These are phyloP conservation scores for Battus philenor DNA, from an alignment of 1,140 invertebrate species.

Conservation along the genomic window DNA sequence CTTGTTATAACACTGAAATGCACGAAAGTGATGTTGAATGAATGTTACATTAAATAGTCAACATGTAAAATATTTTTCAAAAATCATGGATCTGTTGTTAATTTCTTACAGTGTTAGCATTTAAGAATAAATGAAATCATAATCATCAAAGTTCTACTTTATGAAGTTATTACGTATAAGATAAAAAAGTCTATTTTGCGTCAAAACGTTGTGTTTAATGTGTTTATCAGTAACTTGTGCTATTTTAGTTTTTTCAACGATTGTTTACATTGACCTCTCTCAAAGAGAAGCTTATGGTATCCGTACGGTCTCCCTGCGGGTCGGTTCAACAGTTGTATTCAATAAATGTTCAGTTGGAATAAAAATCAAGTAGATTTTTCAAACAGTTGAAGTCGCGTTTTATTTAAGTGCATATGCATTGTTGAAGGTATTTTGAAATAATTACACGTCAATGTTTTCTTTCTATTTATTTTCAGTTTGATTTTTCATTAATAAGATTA, in stretches of 20 bases:
- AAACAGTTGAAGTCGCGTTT: constrained; percentile 14
- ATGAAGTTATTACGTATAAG: no score
- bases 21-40: no score
- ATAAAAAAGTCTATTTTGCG: no score
- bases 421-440: constrained; percentile 24
- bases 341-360: constrained; percentile 17
- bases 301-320: constrained; percentile 5
- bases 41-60: no score
- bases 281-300: constrained; percentile 17
- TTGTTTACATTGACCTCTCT: background rate
- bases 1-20: background rate
- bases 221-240: background rate
- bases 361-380: constrained; percentile 26
- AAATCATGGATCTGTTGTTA: background rate
- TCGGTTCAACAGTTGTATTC: constrained; percentile 6
- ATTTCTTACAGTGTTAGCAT: background rate
- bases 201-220: no score
- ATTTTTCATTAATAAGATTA: constrained; percentile 75
- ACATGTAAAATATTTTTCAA: no score
- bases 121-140: constrained; percentile 1
- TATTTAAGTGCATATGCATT: constrained; percentile 1
- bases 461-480: constrained; percentile 73
- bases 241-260: constrained; percentile 6
- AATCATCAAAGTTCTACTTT: no score
- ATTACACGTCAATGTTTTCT: constrained; percentile 46